These are phyloP conservation scores for Chymomyza amoena DNA, from an alignment of 2,888 invertebrate species.

Conservation along the genomic window DNA sequence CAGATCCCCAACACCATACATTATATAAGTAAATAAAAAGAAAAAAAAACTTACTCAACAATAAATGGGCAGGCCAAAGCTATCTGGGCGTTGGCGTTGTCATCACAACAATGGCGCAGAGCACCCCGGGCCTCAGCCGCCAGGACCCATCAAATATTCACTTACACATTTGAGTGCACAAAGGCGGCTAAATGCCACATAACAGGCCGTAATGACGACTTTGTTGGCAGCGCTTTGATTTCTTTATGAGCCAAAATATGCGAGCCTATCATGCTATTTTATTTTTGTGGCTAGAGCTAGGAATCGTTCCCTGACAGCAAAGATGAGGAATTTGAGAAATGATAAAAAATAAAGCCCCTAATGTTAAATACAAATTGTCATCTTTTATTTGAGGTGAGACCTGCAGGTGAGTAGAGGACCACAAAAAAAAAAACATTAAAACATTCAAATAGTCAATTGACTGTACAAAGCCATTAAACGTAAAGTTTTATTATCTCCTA, in stretches of 20 bases:
- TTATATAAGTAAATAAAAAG: not conserved
- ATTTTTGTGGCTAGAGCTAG: conserved; percentile 59
- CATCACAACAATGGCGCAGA: conserved; percentile 27
- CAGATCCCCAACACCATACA: not conserved
- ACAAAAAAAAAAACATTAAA: not conserved
- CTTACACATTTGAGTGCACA: conserved; percentile 45
- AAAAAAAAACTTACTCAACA: not conserved
- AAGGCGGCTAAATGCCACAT: conserved; percentile 67
- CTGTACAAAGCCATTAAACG: conserved; percentile 49
- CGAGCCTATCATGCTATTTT: conserved; percentile 26
- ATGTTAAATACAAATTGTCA: not conserved
- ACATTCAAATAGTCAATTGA: conserved; percentile 2
- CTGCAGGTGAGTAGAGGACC: not conserved
- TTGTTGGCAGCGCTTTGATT: conserved; percentile 39
- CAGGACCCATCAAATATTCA: conserved; percentile 65
- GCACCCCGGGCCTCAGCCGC: conserved; percentile 28
- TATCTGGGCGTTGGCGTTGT: not conserved
- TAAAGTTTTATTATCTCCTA: conserved; percentile 20
- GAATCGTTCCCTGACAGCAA: conserved; percentile 48
- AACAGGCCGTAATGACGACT: conserved; percentile 67
- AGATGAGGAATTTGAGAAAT: conserved; percentile 17
- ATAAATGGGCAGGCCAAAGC: not conserved
- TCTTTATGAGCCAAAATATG: not conserved
- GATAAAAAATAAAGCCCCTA: not conserved
- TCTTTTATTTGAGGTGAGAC: not conserved